Percentiles rank a stretch among this genome's conserved stretches.
phyloP scores from a whole-genome alignment of 1,140 invertebrate genomes.

The Leptestheria dahalacensis region DNA sequence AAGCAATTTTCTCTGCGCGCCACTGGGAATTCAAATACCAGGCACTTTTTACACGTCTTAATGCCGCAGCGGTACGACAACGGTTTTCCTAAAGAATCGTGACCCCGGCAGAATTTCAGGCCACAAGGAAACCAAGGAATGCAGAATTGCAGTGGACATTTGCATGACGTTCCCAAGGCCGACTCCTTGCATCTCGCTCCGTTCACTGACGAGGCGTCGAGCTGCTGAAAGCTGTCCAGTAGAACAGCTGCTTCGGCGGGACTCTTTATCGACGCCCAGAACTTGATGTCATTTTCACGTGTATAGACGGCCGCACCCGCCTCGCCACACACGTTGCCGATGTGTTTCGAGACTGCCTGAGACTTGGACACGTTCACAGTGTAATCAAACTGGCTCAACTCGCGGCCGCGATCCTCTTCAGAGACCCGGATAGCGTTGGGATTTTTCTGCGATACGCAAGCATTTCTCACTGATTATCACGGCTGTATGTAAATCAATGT shows the following conservation, averaged over 20 bases:
- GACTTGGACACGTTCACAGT: constrained; percentile 37
- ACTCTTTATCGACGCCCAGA: constrained; percentile 12
- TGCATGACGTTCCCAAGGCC: constrained; percentile 38
- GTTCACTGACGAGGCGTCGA: background rate
- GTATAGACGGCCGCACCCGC: constrained; percentile 9
- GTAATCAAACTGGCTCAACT: constrained; percentile 65
- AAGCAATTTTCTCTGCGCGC: constrained; percentile 67
- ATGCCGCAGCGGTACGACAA: constrained; percentile 80
- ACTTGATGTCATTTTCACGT: constrained; percentile 17
- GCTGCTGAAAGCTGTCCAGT: background rate
- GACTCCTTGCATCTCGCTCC: constrained; percentile 13
- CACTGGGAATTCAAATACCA: constrained; percentile 69
- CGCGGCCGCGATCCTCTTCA: constrained; percentile 70
- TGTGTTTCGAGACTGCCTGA: constrained; percentile 24
- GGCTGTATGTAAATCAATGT: constrained; percentile 4
- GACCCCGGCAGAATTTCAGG: constrained; percentile 79
- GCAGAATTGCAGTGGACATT: constrained; percentile 66
- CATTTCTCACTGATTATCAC: background rate
- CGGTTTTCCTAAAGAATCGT: constrained; percentile 38
- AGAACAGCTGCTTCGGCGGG: background rate
- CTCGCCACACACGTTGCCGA: constrained; percentile 22
- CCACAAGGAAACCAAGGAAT: constrained; percentile 71
- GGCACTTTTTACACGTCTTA: constrained; percentile 80
- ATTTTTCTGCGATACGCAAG: constrained; percentile 46
- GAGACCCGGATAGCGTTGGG: constrained; percentile 63